A percentile compares a stretch with the other conserved stretches of the same genome.
phyloP scores from a whole-genome alignment of 2,888 invertebrate species.

The Hypercompe scribonia region DNA sequence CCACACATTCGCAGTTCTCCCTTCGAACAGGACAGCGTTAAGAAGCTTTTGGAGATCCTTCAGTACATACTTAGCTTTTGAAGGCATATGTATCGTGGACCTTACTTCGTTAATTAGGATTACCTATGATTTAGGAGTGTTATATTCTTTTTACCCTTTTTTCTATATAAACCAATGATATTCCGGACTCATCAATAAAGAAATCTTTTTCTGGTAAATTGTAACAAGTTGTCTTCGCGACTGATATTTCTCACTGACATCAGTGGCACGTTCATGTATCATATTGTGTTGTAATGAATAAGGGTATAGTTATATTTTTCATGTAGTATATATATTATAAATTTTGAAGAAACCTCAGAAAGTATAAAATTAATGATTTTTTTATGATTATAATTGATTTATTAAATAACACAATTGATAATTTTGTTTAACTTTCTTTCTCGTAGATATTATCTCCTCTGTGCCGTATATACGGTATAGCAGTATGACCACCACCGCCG shows the following conservation, averaged over 20 bases:
- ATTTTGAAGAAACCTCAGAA: not conserved
- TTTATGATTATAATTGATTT: conserved; percentile 23
- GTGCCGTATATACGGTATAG: conserved; percentile 70
- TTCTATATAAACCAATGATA: not conserved
- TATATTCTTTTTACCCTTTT: not conserved
- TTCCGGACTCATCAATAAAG: not conserved
- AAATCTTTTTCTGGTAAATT: not conserved
- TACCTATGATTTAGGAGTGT: no score
- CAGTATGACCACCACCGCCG: conserved; percentile 62
- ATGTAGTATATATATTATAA: no score
- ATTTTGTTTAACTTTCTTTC: conserved; percentile 50
- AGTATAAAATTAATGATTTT: not conserved
- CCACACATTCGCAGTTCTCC: no score
- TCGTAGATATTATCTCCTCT: conserved; percentile 68
- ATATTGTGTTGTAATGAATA: no score
- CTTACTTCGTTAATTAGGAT: not conserved
- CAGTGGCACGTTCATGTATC: no score
- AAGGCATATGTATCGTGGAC: not conserved
- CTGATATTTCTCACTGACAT: not conserved
- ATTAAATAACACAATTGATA: conserved; percentile 11
- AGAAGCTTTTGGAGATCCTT: no score
- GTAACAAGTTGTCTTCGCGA: no score
- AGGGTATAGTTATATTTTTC: no score
- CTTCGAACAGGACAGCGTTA: no score
- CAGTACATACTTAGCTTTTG: no score